Evolutionary conservation across 2,113 vertebrate species (phyloP).

Genomic region (Callionymus lyra): DNA sequence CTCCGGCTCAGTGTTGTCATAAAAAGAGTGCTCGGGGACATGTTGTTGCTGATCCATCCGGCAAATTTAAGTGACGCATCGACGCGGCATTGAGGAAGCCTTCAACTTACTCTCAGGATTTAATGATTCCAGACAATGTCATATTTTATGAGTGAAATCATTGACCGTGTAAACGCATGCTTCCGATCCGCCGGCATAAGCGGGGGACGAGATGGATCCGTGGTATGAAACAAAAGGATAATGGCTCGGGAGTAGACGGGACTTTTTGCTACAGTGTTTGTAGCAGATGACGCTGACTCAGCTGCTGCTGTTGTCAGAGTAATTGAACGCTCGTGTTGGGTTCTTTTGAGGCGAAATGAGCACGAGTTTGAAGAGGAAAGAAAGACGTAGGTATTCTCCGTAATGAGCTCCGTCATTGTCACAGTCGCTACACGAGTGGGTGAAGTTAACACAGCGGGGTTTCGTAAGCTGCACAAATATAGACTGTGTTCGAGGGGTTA

Average conservation of each 20-base stretch:
- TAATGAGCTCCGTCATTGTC: slow-evolving; percentile 28
- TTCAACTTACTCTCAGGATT: slow-evolving; percentile 17
- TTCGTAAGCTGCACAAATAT: slow-evolving; percentile 27
- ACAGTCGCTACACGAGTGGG: slow-evolving; percentile 15
- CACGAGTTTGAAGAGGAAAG: background rate
- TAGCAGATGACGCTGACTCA: slow-evolving; percentile 21
- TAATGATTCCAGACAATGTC: slow-evolving; percentile 26
- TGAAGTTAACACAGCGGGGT: slow-evolving; percentile 20
- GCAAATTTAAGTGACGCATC: slow-evolving; percentile 27
- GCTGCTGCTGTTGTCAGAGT: slow-evolving; percentile 9
- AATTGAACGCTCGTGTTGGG: slow-evolving; percentile 15
- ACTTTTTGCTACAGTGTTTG: slow-evolving; percentile 8
- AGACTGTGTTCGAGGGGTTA: too few relatives aligned
- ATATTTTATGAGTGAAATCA: slow-evolving; percentile 25
- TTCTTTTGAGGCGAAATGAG: slow-evolving; percentile 13
- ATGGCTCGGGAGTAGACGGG: slow-evolving; percentile 2
- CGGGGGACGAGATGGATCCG: slow-evolving; percentile 2
- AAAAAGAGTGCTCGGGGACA: too few relatives aligned
- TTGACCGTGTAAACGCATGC: slow-evolving; percentile 8
- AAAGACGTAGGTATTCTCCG: slow-evolving; percentile 7
- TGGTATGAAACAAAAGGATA: slow-evolving; percentile 4
- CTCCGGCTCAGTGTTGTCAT: too few relatives aligned
- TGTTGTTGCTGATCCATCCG: slow-evolving; percentile 5
- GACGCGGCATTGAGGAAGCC: slow-evolving; percentile 8
- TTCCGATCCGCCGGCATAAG: slow-evolving; percentile 1